These are phyloP conservation scores for Xylocopa sonorina DNA, from an alignment of 1,140 invertebrate species.

Conservation along the genomic window DNA sequence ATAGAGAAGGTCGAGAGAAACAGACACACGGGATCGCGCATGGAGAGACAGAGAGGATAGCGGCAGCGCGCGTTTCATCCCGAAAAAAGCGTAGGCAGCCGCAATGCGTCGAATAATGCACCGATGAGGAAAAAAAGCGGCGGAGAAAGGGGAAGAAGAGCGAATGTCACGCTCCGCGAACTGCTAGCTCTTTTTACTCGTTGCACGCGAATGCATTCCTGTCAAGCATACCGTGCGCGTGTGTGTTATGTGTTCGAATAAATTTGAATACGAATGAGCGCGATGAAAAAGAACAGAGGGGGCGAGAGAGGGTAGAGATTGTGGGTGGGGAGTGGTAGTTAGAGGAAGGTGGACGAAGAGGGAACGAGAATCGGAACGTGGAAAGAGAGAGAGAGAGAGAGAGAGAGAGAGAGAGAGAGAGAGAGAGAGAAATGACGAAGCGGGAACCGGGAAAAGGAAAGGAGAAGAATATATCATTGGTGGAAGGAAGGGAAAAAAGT, in stretches of 20 bases:
- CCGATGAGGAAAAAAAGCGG: constrained; percentile 29
- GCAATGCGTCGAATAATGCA: constrained; percentile 69
- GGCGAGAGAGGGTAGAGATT: too few relatives aligned
- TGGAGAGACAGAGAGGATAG: too few relatives aligned
- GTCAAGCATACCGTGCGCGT: constrained; percentile 61
- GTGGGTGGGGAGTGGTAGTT: too few relatives aligned
- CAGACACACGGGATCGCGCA: too few relatives aligned
- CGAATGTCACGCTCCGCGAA: constrained; percentile 64
- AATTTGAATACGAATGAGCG: constrained; percentile 67
- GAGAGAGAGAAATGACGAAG: not conserved
- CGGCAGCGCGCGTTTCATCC: constrained; percentile 33
- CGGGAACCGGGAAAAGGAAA: not conserved
- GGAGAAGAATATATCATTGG: not conserved
- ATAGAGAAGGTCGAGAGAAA: too few relatives aligned
- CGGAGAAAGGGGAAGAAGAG: constrained; percentile 59
- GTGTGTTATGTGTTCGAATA: constrained; percentile 69
- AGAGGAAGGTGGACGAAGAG: not conserved
- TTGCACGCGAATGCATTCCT: constrained; percentile 60
- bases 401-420: not conserved
- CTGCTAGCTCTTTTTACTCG: constrained; percentile 54
- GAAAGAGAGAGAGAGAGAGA: not conserved
- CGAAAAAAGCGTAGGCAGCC: constrained; percentile 50
- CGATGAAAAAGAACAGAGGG: constrained; percentile 38
- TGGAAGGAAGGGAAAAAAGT: not conserved
- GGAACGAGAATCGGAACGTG: not conserved